A percentile compares a stretch with the other conserved stretches of the same genome.
phyloP scores from a whole-genome alignment of 2,113 vertebrate genomes.

The Toxotes jaculatrix region DNA sequence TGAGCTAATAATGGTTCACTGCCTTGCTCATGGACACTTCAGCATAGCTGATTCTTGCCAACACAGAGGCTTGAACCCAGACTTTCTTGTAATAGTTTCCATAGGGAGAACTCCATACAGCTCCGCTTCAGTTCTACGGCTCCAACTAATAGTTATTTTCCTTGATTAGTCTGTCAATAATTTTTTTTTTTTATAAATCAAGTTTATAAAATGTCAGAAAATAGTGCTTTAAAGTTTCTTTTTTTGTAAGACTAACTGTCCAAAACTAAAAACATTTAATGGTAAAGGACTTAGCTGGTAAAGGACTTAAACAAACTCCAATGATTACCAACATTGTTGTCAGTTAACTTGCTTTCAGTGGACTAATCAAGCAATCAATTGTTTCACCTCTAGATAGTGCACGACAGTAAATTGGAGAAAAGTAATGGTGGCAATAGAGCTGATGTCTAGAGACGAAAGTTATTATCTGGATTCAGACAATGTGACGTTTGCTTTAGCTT shows the following conservation, averaged over 20 bases:
- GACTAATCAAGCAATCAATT: neutral
- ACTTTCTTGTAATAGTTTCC: neutral
- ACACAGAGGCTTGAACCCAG: neutral
- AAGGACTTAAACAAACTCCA: too few species aligned
- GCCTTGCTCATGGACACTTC: conserved; percentile 14
- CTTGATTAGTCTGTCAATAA: too few species aligned
- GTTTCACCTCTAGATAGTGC: neutral
- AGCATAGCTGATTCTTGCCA: neutral
- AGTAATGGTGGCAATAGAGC: neutral
- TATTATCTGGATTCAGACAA: neutral
- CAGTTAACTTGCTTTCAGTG: neutral
- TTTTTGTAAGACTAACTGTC: neutral
- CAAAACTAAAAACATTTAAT: neutral
- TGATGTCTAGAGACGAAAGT: conserved; percentile 20
- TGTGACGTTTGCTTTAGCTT: neutral
- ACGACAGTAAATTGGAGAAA: neutral
- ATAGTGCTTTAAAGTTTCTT: neutral
- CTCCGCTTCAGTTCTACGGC: neutral
- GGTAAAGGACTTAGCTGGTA: too few species aligned
- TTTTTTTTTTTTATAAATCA: neutral
- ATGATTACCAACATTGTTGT: too few species aligned
- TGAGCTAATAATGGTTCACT: conserved; percentile 12
- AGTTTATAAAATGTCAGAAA: neutral
- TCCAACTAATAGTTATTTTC: neutral
- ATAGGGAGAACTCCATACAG: too few species aligned